Conservation (phyloP, 2,113 vertebrate species). For the Dermatemys mawii region DNA sequence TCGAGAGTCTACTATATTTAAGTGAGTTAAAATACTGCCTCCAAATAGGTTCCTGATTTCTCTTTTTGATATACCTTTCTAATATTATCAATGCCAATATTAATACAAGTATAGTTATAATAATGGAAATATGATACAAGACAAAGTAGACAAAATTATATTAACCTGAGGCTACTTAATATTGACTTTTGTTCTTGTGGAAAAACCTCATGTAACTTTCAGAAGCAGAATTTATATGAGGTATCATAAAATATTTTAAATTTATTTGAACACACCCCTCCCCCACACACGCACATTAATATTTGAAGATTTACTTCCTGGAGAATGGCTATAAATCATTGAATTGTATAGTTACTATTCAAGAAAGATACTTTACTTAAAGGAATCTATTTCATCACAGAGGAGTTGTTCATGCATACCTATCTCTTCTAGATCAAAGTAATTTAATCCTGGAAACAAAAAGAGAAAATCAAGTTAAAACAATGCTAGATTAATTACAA, state of each 20-base stretch:
- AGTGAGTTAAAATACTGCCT: background rate
- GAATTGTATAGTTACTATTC: conserved; percentile 13
- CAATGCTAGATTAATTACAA: background rate
- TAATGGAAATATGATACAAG: background rate
- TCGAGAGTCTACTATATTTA: no score
- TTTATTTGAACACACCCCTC: background rate
- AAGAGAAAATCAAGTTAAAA: conserved; percentile 20
- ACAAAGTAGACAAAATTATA: background rate
- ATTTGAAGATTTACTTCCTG: conserved; percentile 40
- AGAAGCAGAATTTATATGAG: background rate
- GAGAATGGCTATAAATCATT: conserved; percentile 48
- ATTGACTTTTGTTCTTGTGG: background rate
- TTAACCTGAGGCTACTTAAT: background rate
- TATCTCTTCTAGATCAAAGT: conserved; percentile 14
- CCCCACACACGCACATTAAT: conserved; percentile 15
- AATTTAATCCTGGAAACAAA: background rate
- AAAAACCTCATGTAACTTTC: background rate
- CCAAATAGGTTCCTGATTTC: background rate
- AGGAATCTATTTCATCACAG: conserved; percentile 46
- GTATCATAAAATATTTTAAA: background rate
- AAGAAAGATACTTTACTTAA: conserved; percentile 45
- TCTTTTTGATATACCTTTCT: background rate
- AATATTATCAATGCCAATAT: background rate
- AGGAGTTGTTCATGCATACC: background rate
- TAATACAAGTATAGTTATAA: background rate